Evolutionary conservation across 2,113 vertebrate species (phyloP).

Genomic region (Gadus macrocephalus): DNA sequence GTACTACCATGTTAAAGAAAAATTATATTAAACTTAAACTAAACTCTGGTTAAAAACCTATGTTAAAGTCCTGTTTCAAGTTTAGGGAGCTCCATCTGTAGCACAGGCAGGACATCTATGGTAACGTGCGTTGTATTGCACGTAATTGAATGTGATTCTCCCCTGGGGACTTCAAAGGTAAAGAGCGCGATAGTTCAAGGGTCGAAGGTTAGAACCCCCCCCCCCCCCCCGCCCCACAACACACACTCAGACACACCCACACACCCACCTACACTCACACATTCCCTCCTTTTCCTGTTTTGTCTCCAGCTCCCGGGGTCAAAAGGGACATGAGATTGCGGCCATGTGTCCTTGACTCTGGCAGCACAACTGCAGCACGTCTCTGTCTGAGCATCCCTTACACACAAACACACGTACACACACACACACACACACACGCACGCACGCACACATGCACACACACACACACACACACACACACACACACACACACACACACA

Average conservation of each 20-base stretch:
- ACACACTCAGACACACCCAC: too few species aligned
- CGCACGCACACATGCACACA: too few species aligned
- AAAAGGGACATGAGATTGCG: constrained; percentile 39
- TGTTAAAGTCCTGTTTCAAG: neutral
- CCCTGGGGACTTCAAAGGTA: constrained; percentile 68
- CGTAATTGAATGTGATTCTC: constrained; percentile 67
- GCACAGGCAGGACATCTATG: constrained; percentile 51
- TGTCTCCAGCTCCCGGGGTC: constrained; percentile 37
- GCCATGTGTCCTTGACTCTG: constrained; percentile 25
- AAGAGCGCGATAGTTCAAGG: constrained; percentile 55
- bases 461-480: too few species aligned
- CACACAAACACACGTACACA: constrained; percentile 2
- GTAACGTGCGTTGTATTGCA: constrained; percentile 57
- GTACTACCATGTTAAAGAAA: too few species aligned
- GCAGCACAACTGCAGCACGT: constrained; percentile 28
- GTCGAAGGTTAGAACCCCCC: constrained; percentile 63
- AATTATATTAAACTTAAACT: neutral
- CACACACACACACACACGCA: neutral
- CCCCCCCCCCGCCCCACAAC: constrained; percentile 39
- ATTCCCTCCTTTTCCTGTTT: constrained; percentile 65
- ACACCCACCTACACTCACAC: too few species aligned
- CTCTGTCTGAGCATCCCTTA: neutral
- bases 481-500: constrained; percentile 15
- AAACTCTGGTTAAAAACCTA: neutral
- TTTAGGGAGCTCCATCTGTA: constrained; percentile 54